A percentile compares a stretch with the other conserved stretches of the same genome.
Conservation (phyloP, 37 sponge, comb jelly and placozoan species). For the Cliona cf. orientalis region DNA sequence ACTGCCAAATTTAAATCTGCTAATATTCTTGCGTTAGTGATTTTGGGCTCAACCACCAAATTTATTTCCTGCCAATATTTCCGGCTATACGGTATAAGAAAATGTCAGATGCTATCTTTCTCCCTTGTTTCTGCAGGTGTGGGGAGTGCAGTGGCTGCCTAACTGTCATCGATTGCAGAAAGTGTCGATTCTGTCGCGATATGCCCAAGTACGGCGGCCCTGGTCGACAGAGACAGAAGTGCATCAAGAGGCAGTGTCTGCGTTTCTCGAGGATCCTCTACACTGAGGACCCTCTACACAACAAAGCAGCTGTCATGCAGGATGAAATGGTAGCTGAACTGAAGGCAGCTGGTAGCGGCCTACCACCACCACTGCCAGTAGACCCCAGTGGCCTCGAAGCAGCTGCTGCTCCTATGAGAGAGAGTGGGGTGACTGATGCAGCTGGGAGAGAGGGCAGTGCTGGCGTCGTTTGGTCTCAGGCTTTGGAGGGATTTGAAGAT, state of each 20-base stretch:
- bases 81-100: too few species aligned
- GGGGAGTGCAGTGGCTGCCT: conserved; percentile 78
- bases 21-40: too few species aligned
- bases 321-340: conserved; percentile 44
- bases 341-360: conserved; percentile 2
- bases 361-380: not conserved
- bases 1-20: not conserved
- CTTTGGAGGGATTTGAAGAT: not conserved
- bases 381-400: too few species aligned
- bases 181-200: conserved; percentile 85
- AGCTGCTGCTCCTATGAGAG: not conserved
- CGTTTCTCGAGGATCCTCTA: conserved; percentile 60
- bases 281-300: conserved; percentile 52
- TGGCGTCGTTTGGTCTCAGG: too few species aligned
- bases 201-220: conserved; percentile 90
- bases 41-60: too few species aligned
- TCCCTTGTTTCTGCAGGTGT: conserved; percentile 70
- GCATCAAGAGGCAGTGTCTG: conserved; percentile 80
- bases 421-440: not conserved
- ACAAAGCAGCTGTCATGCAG: conserved; percentile 14
- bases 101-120: too few species aligned
- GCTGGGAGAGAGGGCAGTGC: not conserved
- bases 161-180: conserved; percentile 63
- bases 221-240: conserved; percentile 78
- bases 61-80: too few species aligned